Conservation (phyloP, 2,113 vertebrate genomes). For the Condylura cristata region DNA sequence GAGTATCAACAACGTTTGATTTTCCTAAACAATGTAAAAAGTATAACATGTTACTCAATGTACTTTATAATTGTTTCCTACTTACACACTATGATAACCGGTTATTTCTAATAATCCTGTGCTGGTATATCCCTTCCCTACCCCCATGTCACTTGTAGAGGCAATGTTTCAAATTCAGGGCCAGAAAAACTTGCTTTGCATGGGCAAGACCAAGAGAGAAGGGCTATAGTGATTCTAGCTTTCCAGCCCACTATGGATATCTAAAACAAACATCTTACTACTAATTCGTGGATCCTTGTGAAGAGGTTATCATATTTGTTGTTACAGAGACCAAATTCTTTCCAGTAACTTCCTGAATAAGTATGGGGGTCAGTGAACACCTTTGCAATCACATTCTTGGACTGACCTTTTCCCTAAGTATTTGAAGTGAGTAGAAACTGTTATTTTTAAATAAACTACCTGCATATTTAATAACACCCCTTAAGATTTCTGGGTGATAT, state of each 20-base stretch:
- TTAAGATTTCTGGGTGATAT: neutral
- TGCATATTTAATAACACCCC: neutral
- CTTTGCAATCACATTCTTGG: slow-evolving; percentile 16
- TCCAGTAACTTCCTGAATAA: slow-evolving; percentile 60
- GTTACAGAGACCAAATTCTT: slow-evolving; percentile 3
- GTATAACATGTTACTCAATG: neutral
- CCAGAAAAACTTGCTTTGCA: neutral
- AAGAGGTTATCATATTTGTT: neutral
- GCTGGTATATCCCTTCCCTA: neutral
- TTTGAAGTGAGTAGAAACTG: neutral
- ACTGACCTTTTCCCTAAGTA: neutral
- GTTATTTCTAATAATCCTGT: neutral
- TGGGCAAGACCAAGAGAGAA: neutral
- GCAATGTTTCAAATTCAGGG: neutral
- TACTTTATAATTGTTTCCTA: neutral
- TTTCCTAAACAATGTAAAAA: slow-evolving; percentile 21
- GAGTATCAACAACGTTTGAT: neutral
- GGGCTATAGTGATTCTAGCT: neutral
- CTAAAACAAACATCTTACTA: neutral
- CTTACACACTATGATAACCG: neutral
- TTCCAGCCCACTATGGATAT: neutral
- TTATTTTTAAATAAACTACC: neutral
- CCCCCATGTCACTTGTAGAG: neutral
- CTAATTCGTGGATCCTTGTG: neutral
- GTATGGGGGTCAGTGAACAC: rapidly evolving